phyloP scores from a whole-genome alignment of 2,797 vertebrate species.

The Schizothorax lantsangensis region DNA sequence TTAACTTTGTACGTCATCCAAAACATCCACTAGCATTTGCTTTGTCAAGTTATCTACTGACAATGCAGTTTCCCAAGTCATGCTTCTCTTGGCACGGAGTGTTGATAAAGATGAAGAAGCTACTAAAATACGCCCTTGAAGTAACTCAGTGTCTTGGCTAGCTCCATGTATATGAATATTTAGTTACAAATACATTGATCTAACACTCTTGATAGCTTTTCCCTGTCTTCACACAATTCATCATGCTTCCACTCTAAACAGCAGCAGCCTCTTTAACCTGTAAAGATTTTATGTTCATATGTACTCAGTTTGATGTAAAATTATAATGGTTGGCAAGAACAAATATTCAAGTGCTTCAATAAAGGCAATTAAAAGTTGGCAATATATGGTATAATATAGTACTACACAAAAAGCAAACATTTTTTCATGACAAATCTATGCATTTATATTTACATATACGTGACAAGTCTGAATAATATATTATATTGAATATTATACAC shows the following conservation, averaged over 20 bases:
- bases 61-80: neutral
- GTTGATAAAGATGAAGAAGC: neutral
- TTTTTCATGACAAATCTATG: neutral
- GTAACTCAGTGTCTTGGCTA: neutral
- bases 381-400: neutral
- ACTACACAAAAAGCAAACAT: neutral
- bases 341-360: neutral
- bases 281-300: neutral
- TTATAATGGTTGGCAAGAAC: neutral
- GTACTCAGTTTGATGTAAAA: neutral
- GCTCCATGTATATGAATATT: conserved; percentile 3
- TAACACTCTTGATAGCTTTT: neutral
- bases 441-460: too few relatives aligned
- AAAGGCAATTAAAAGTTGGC: neutral
- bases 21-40: conserved; percentile 6
- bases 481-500: too few relatives aligned
- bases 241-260: neutral
- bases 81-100: neutral
- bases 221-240: neutral
- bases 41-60: neutral
- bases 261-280: neutral
- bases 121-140: conserved; percentile 12
- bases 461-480: too few relatives aligned
- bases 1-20: neutral
- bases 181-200: neutral